Conservation (phyloP, 2,113 vertebrate species). For the Cynoglossus semilaevis region DNA sequence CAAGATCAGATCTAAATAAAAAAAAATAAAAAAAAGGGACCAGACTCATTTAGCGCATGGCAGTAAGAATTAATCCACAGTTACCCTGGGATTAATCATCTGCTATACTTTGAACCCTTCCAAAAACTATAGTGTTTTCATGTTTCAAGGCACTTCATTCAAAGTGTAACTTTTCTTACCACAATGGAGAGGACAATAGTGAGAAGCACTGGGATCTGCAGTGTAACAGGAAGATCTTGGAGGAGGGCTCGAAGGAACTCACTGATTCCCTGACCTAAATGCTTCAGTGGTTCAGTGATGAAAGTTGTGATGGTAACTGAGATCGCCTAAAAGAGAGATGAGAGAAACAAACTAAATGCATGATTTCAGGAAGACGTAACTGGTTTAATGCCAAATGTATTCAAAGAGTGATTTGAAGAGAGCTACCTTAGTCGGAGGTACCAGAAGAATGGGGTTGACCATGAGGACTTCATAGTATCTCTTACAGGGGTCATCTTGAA, state of each 20-base stretch:
- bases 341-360: not conserved
- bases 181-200: slow-evolving; percentile 73
- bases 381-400: too few relatives aligned
- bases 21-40: too few relatives aligned
- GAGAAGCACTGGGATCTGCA: slow-evolving; percentile 85
- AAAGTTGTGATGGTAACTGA: slow-evolving; percentile 88
- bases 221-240: slow-evolving; percentile 85
- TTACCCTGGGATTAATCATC: too few relatives aligned
- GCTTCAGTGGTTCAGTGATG: slow-evolving; percentile 89
- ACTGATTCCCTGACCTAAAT: slow-evolving; percentile 86
- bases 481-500: slow-evolving; percentile 89
- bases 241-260: slow-evolving; percentile 88
- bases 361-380: too few relatives aligned
- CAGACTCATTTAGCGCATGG: too few relatives aligned
- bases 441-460: slow-evolving; percentile 87
- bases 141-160: too few relatives aligned
- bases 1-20: too few relatives aligned
- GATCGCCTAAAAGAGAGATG: slow-evolving; percentile 71
- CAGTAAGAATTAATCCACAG: not conserved
- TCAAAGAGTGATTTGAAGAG: too few relatives aligned
- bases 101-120: too few relatives aligned
- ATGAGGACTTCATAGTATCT: slow-evolving; percentile 86
- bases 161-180: slow-evolving; percentile 53
- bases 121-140: too few relatives aligned
- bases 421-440: slow-evolving; percentile 90